Evolutionary conservation across 1,140 invertebrate genomes (phyloP), one percentile per base, ranked within the genome.

Genomic region (Trichonephila inaurata): DNA sequence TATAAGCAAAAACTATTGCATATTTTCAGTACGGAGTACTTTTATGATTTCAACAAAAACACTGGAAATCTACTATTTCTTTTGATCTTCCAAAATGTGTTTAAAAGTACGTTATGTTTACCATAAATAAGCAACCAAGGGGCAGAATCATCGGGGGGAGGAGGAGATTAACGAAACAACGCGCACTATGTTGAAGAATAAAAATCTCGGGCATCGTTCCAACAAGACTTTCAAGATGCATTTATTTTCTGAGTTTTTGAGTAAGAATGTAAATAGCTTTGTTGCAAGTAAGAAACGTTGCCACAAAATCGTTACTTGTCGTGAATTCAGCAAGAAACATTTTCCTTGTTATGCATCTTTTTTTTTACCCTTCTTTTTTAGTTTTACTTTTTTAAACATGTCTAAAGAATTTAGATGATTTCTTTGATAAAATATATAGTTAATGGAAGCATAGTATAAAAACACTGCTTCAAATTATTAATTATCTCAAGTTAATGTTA

Each of bases 261-360:
- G 33, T 58, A 89, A 89, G 64, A 89, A 89, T 72, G 87, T 89
- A 89, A 89, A 89, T 89, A 64, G 87, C 28, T 33, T 44, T 64
- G 61, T 40, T 89, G 33, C 28, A 44, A 69, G 87, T 69, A 89
- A 72, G 61, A 64, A 89, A 89, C 33, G 87, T 72, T 72, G 87
- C 87, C 87, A 89, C 64, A 89, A 69, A 89, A 89, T 89, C 87
- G 60, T 89, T 89, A 89, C 64, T 69, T 89, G 87, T 89, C 87
- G 64, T 58, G 33, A 89, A 89, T 87, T 60, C 60, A 61, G 51
- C 60, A 33, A 60, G n/a, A 61, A 64, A n/a, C 14, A 87, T 87
- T 87, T 87, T 87, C 62, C 85, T 87, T 87, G 28, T 33, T 12
- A 33, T 19, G 7, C 28, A 60, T n/a, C 18, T 19, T 44, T 83